Conservation (phyloP, 2,888 invertebrate species). For the Tupiocoris notatus region DNA sequence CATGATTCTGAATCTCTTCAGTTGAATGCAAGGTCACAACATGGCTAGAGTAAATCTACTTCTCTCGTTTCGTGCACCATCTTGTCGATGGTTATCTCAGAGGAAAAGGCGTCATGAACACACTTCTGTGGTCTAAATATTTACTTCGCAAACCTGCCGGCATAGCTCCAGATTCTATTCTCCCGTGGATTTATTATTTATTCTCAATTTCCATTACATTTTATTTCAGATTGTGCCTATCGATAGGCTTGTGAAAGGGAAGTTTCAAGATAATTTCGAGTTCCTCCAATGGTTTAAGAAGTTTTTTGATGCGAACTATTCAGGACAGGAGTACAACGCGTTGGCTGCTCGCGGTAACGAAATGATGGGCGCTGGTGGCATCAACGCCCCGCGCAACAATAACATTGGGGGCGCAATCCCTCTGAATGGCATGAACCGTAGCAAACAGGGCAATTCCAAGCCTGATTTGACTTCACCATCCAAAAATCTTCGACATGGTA, state of each 20-base stretch:
- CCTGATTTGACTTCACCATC: constrained; percentile 19
- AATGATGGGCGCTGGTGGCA: constrained; percentile 66
- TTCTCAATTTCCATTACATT: too few species aligned
- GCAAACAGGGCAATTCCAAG: constrained; percentile 36
- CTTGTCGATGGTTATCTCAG: too few species aligned
- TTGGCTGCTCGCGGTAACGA: constrained; percentile 81
- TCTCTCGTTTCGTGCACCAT: too few species aligned
- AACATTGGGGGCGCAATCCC: constrained; percentile 4
- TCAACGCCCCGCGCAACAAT: constrained; percentile 49
- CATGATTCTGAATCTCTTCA: too few species aligned
- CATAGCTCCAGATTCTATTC: too few species aligned
- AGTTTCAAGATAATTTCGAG: constrained; percentile 99
- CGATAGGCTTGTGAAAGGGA: constrained; percentile 93
- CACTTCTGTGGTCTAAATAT: too few species aligned
- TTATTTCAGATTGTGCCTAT: constrained; percentile 78
- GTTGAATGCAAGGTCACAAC: too few species aligned
- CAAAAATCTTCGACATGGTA: neutral
- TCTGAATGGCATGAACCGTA: constrained; percentile 19
- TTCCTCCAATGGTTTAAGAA: constrained; percentile 99
- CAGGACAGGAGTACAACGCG: constrained; percentile 91
- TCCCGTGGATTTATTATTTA: too few species aligned
- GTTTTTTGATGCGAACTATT: constrained; percentile 98
- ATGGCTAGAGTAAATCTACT: too few species aligned
- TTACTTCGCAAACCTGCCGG: too few species aligned
- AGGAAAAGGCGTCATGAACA: too few species aligned